Base-by-base conservation (phyloP, 2,113 vertebrate species). In the Benthochromis sp. region DNA sequence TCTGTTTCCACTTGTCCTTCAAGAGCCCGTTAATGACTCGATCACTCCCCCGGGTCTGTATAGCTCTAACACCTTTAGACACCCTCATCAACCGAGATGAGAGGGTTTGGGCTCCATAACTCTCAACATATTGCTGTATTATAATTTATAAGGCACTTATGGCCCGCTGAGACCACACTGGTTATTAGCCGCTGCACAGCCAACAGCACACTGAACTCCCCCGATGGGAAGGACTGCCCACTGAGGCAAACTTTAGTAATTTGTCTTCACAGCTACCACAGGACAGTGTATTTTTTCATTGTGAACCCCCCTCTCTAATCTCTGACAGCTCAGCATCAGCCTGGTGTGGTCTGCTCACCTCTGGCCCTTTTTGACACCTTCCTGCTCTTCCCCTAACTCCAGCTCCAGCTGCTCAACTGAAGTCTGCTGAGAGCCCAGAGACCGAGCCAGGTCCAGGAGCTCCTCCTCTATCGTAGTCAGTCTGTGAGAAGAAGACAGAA, bases 381-480 rank as follows among this genome's bases (percentile, higher is more conserved):
- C 95, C 82, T 97, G 95, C 83, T 97, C 97, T 0, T 17, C 86
- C 4, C 54, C 86, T 55, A 99, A 96, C 88, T 98, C 97, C 0
- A 86, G 89, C 92, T 97, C 97, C 91, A 99, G 96, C 93, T 97
- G 97, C 45, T 88, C 92, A 1, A 96, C 94, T 0, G 57, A 88
- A 34, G 96, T 94, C 95, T 98, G 97, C 94, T 97, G 97, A 73
- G 89, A 90, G 7, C 89, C 88, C 87, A 97, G 93, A 0, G 88
- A 91, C 31, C 94, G 86, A 0, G 90, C 95, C 90, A 98, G 92
- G 0, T 27, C n/a, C 3, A 94, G 89, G 91, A 99, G 94, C 55
- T 99, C 97, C 73, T 98, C 98, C 45, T 98, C 97, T 3, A 98
- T 84, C 0, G 96, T 87, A 0, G 97, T 98, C 89, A 97, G 89